Percentiles rank a stretch among this genome's conserved stretches.
These are phyloP conservation scores for Aurelia sp. DNA, from an alignment of 30 jellyfish, hydroid and myxozoan species.

Conservation along the genomic window DNA sequence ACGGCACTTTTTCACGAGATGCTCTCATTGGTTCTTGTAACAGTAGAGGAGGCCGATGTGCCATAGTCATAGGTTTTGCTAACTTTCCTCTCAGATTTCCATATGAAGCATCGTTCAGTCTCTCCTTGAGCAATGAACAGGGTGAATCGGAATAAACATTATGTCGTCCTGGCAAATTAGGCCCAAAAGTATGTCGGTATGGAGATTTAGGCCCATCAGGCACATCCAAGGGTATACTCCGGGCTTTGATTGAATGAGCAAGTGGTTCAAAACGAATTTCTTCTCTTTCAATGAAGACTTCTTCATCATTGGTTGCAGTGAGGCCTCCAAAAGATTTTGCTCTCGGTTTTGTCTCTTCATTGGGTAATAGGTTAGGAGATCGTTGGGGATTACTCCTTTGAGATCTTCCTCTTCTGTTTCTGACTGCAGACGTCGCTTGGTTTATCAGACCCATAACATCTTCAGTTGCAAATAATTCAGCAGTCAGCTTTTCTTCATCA, in stretches of 20 bases:
- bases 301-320: neutral
- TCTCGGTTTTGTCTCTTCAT: constrained; percentile 7
- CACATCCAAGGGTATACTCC: neutral
- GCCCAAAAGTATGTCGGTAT: neutral
- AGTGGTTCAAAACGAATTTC: neutral
- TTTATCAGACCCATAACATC: constrained; percentile 69
- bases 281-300: constrained; percentile 14
- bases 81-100: constrained; percentile 35
- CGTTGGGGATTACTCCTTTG: constrained; percentile 29
- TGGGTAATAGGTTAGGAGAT: neutral
- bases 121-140: constrained; percentile 35
- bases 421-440: constrained; percentile 89
- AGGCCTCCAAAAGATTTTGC: neutral
- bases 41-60: neutral
- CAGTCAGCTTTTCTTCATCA: constrained; percentile 32
- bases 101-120: constrained; percentile 53
- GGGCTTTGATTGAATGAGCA: neutral
- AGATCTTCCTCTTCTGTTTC: constrained; percentile 79
- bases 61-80: neutral
- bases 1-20: neutral
- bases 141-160: constrained; percentile 45
- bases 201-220: neutral
- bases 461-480: constrained; percentile 47
- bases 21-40: neutral
- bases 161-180: neutral